A percentile compares a stretch with the other conserved stretches of the same genome.
Evolutionary conservation across 2,888 invertebrate species (phyloP).

Genomic region (Luperina testacea): DNA sequence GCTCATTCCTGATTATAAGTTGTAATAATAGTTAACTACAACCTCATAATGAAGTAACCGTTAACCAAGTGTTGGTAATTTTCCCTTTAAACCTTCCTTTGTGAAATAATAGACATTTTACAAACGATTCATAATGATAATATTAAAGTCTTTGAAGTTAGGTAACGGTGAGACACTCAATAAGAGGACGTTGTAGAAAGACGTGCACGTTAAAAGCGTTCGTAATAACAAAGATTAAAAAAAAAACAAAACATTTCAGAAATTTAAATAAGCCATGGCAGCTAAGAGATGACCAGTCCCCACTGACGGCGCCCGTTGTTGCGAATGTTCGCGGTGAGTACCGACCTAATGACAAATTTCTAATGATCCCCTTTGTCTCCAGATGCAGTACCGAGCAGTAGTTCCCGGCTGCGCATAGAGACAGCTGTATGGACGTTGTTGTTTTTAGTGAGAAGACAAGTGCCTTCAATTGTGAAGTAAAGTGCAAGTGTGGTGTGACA

Average conservation of each 20-base stretch:
- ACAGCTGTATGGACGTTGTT: conserved; percentile 78
- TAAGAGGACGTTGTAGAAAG: background rate
- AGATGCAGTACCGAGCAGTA: conserved; percentile 81
- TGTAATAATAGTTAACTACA: background rate
- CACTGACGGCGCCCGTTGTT: background rate
- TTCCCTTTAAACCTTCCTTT: background rate
- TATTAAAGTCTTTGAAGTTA: background rate
- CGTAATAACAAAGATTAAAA: too few species aligned
- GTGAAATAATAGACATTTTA: background rate
- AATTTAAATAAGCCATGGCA: background rate
- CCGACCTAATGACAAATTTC: background rate
- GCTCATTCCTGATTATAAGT: background rate
- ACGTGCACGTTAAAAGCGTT: too few species aligned
- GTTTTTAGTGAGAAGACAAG: conserved; percentile 77
- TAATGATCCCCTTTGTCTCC: conserved; percentile 59
- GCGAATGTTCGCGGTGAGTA: background rate
- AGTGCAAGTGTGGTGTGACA: conserved; percentile 49
- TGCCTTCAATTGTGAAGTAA: conserved; percentile 79
- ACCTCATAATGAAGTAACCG: background rate
- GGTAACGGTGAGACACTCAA: background rate
- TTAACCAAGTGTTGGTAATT: background rate
- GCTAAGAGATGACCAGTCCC: conserved; percentile 1
- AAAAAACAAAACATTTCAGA: too few species aligned
- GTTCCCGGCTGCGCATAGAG: conserved; percentile 72
- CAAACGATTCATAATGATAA: background rate